A percentile compares a stretch with the other conserved stretches of the same genome.
Conservation (phyloP, 1,140 invertebrate genomes). For the Colletes gigas region DNA sequence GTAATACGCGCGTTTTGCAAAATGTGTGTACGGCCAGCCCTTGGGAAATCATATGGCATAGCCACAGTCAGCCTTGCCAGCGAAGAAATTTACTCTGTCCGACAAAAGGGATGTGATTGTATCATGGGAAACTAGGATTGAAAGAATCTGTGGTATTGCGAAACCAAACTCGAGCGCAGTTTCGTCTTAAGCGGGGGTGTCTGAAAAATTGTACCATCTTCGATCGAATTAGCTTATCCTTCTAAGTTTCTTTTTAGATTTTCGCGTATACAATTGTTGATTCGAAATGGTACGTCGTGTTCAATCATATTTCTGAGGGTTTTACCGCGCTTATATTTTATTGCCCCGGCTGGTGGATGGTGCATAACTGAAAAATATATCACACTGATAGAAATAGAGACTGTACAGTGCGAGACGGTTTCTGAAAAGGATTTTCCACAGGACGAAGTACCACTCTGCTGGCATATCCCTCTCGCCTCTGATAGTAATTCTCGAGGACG, state of each 20-base stretch:
- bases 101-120: slow-evolving; percentile 58
- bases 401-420: slow-evolving; percentile 8
- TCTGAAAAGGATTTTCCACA: slow-evolving; percentile 35
- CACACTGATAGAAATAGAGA: slow-evolving; percentile 12
- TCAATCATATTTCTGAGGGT: not conserved
- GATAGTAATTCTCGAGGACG: slow-evolving; percentile 57
- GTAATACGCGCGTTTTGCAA: slow-evolving; percentile 50
- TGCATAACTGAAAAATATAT: slow-evolving; percentile 18
- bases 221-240: too few relatives aligned
- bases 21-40: slow-evolving; percentile 51
- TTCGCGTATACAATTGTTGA: not conserved
- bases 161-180: slow-evolving; percentile 6
- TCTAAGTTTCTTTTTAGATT: not conserved
- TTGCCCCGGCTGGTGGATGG: slow-evolving; percentile 1
- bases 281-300: not conserved
- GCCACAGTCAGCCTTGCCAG: slow-evolving; percentile 13
- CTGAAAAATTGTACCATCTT: too few relatives aligned
- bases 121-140: slow-evolving; percentile 47
- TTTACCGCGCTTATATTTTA: slow-evolving; percentile 29
- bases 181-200: too few relatives aligned
- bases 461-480: slow-evolving; percentile 43
- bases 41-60: slow-evolving; percentile 61
- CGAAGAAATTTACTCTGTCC: slow-evolving; percentile 56
- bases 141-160: slow-evolving; percentile 23
- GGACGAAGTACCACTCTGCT: slow-evolving; percentile 1